phyloP scores from a whole-genome alignment of 2,888 invertebrate genomes.

The Tromatobia lineatoria region DNA sequence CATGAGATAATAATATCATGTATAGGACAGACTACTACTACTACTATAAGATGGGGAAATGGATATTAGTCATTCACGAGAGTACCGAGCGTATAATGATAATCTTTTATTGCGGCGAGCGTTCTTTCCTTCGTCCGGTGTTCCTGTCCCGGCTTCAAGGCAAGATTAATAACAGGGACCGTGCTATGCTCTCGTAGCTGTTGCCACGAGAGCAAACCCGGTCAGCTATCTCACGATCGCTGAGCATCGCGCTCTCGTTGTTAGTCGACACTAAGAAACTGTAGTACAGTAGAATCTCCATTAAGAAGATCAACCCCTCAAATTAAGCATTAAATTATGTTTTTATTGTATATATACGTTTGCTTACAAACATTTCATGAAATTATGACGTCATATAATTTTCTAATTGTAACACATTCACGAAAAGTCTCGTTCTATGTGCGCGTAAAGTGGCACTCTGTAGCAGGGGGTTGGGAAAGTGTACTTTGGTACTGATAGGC shows the following conservation, averaged over 20 bases:
- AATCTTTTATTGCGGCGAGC: slow-evolving; percentile 21
- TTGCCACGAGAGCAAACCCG: slow-evolving; percentile 18
- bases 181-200: slow-evolving; percentile 1
- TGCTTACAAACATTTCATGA: no score
- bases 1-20: slow-evolving; percentile 31
- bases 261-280: slow-evolving; percentile 3
- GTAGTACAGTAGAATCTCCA: background rate
- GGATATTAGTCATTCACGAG: slow-evolving; percentile 40
- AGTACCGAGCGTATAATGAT: slow-evolving; percentile 33
- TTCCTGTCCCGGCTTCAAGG: slow-evolving; percentile 42
- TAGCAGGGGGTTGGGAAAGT: no score
- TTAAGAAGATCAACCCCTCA: background rate
- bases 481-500: no score
- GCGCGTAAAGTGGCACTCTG: no score
- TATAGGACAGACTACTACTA: background rate
- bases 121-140: slow-evolving; percentile 18
- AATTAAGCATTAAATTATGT: background rate
- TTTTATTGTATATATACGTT: no score
- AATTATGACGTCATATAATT: no score
- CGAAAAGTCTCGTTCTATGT: no score
- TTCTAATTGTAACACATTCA: no score
- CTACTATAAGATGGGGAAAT: slow-evolving; percentile 16
- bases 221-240: slow-evolving; percentile 45
- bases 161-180: slow-evolving; percentile 27
- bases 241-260: background rate